Percentiles rank a stretch among this genome's conserved stretches.
These are phyloP conservation scores for Acanthoscelides obtectus DNA, from an alignment of 2,888 invertebrate species.

Conservation along the genomic window DNA sequence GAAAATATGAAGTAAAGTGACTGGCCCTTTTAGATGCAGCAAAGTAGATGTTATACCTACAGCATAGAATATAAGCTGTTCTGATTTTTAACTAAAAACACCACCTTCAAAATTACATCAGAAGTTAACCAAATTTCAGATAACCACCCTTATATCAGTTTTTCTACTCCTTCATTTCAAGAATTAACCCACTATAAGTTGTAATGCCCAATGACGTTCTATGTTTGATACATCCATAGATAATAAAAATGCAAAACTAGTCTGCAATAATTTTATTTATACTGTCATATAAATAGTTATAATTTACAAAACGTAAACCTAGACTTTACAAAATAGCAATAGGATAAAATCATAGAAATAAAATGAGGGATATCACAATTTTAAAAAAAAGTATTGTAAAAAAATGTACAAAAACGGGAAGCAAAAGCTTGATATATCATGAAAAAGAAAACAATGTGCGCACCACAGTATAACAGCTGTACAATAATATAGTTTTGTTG, in stretches of 20 bases:
- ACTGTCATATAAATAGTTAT: not conserved
- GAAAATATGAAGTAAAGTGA: too few relatives aligned
- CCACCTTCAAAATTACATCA: too few relatives aligned
- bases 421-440: constrained; percentile 12
- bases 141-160: too few relatives aligned
- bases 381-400: constrained; percentile 18
- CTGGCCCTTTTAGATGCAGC: too few relatives aligned
- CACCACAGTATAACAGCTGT: constrained; percentile 31
- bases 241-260: not conserved
- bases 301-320: not conserved
- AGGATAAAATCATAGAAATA: constrained; percentile 1
- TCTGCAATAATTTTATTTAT: constrained; percentile 3
- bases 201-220: too few relatives aligned
- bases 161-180: too few relatives aligned
- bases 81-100: too few relatives aligned
- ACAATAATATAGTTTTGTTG: constrained; percentile 28
- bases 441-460: constrained; percentile 30
- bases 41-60: too few relatives aligned
- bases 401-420: constrained; percentile 13
- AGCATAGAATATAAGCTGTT: too few relatives aligned
- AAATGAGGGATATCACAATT: constrained; percentile 24
- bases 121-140: too few relatives aligned
- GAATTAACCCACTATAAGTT: too few relatives aligned
- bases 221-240: too few relatives aligned
- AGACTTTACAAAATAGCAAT: not conserved